These are phyloP conservation scores for Sylvia borin DNA, from an alignment of 2,797 vertebrate genomes.

Conservation along the genomic window DNA sequence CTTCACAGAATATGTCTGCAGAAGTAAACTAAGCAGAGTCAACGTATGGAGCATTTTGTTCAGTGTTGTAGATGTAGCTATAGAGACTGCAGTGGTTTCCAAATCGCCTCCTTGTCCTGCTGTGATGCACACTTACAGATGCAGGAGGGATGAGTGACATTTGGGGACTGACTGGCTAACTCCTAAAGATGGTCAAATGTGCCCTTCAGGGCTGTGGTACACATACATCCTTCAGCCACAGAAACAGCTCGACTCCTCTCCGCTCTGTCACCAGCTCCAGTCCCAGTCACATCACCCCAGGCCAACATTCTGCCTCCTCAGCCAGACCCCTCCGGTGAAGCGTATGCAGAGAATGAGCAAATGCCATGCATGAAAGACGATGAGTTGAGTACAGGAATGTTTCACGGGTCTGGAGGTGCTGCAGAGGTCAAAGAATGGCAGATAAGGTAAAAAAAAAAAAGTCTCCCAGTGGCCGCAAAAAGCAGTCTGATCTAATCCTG, in stretches of 20 bases:
- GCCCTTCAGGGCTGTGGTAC: not conserved
- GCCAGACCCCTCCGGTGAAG: not conserved
- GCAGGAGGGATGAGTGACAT: not conserved
- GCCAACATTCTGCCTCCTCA: not conserved
- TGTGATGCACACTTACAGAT: not conserved
- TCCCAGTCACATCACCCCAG: not conserved
- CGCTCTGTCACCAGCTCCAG: not conserved
- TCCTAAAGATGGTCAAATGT: not conserved
- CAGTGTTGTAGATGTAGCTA: not conserved
- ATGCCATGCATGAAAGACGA: rapidly evolving
- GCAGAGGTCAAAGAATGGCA: not conserved
- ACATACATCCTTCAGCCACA: not conserved
- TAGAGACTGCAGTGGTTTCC: not conserved
- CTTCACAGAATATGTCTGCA: not conserved
- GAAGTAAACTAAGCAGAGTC: not conserved
- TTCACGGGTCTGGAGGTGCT: not conserved
- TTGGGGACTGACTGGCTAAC: not conserved
- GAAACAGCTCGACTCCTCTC: not conserved
- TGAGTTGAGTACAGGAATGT: rapidly evolving
- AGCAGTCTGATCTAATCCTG: not conserved
- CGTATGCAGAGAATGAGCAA: rapidly evolving
- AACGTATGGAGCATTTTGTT: not conserved
- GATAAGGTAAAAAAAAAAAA: not conserved
- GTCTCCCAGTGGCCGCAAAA: rapidly evolving
- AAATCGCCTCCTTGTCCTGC: not conserved